These are phyloP conservation scores for Eulemur rubriventer DNA, from an alignment of 2,797 vertebrate species.

Conservation along the genomic window DNA sequence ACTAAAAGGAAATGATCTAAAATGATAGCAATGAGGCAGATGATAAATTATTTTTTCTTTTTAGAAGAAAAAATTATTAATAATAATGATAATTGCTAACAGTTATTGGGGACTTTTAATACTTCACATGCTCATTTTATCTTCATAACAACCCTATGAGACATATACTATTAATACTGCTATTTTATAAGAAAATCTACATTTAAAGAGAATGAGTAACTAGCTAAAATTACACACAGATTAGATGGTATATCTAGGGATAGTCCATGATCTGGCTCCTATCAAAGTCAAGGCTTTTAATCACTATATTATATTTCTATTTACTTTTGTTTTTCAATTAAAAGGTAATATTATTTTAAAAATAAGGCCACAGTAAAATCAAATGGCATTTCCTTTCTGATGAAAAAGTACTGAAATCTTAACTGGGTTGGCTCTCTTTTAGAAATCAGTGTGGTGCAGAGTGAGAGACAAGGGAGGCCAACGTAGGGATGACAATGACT, in stretches of 20 bases:
- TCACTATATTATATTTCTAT: not conserved
- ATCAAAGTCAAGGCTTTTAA: not conserved
- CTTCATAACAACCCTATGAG: not conserved
- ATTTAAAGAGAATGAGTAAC: not conserved
- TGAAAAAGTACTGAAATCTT: not conserved
- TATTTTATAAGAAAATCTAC: not conserved
- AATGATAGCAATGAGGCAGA: not conserved
- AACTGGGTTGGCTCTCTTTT: not conserved
- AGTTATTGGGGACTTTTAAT: not conserved
- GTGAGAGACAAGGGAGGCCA: not conserved
- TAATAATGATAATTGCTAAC: not conserved
- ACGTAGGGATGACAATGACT: rapidly evolving
- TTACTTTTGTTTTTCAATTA: constrained; percentile 3
- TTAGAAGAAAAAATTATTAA: not conserved
- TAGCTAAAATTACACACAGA: not conserved
- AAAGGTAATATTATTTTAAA: not conserved
- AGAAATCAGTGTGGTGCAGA: not conserved
- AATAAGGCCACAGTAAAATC: not conserved
- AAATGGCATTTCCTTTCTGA: not conserved
- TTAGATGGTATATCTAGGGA: not conserved
- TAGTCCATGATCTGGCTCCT: not conserved
- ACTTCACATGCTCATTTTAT: not conserved
- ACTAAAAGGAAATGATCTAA: not conserved
- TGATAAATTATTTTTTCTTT: not conserved
- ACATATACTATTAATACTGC: not conserved